phyloP scores from a whole-genome alignment of 2,888 invertebrate species.

The Drosophila algonquin region DNA sequence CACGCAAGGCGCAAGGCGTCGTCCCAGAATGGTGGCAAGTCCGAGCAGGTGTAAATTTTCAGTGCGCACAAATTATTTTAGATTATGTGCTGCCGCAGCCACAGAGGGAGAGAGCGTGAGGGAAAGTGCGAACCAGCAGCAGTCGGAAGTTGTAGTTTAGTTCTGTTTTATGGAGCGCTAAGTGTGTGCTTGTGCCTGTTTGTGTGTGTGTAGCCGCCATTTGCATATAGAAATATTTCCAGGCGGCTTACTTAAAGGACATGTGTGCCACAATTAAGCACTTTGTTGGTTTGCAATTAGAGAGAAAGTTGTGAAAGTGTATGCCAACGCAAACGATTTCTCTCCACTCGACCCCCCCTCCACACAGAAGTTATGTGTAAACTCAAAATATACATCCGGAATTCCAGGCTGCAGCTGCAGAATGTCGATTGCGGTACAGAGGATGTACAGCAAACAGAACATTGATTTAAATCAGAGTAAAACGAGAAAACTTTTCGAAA shows the following conservation, averaged over 20 bases:
- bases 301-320: slow-evolving; percentile 54
- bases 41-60: slow-evolving; percentile 72
- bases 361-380: neutral
- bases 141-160: slow-evolving; percentile 72
- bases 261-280: slow-evolving; percentile 56
- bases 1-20: slow-evolving; percentile 60
- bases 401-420: neutral
- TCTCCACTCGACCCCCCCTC: slow-evolving; percentile 2
- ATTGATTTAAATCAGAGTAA: neutral
- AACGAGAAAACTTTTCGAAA: neutral
- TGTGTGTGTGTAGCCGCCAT: slow-evolving; percentile 40
- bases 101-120: neutral
- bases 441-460: neutral
- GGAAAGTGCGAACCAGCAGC: neutral
- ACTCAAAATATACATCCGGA: neutral
- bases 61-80: slow-evolving; percentile 75
- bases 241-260: slow-evolving; percentile 60
- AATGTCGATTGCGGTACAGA: neutral
- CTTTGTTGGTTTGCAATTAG: slow-evolving; percentile 57
- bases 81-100: slow-evolving; percentile 58
- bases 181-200: slow-evolving; percentile 34
- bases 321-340: slow-evolving; percentile 57
- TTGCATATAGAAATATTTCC: slow-evolving; percentile 41
- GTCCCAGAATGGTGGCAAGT: slow-evolving; percentile 9
- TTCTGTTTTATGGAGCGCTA: slow-evolving; percentile 67